A percentile compares a stretch with the other conserved stretches of the same genome.
These are phyloP conservation scores for Nephrotoma appendiculata DNA, from an alignment of 2,888 invertebrate species.

Conservation along the genomic window DNA sequence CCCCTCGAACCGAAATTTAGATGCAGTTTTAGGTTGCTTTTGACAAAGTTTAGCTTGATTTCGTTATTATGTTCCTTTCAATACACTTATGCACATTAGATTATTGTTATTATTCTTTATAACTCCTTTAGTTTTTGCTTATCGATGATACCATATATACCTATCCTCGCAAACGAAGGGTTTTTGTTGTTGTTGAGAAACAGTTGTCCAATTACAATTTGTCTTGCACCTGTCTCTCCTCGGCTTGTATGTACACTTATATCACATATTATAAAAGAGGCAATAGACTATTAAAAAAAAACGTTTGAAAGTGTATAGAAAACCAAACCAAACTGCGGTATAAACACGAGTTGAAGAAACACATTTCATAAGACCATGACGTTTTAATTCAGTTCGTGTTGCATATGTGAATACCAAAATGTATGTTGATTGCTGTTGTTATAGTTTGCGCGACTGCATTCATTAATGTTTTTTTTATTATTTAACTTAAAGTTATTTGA, in stretches of 20 bases:
- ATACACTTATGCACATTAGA: neutral
- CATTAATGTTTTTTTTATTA: neutral
- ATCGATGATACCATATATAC: neutral
- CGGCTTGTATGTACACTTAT: neutral
- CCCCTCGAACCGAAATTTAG: neutral
- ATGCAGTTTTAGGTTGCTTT: neutral
- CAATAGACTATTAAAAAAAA: neutral
- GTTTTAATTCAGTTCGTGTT: neutral
- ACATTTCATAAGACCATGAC: neutral
- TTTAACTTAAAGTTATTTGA: neutral
- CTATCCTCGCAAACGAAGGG: neutral
- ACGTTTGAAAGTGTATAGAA: neutral
- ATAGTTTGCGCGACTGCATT: neutral
- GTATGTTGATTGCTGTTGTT: neutral
- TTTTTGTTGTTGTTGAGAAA: neutral
- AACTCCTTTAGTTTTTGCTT: neutral
- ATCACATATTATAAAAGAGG: neutral
- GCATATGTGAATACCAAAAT: neutral
- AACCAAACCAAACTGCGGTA: neutral
- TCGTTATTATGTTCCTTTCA: neutral
- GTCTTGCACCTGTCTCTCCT: conserved; percentile 1
- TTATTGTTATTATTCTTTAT: conserved; percentile 1
- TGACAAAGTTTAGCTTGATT: neutral
- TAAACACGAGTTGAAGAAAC: neutral
- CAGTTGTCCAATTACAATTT: conserved; percentile 6